Evolutionary conservation across 2,888 invertebrate species (phyloP), one percentile per base, ranked within the genome.

Genomic region (Podotricha telesiphe): DNA sequence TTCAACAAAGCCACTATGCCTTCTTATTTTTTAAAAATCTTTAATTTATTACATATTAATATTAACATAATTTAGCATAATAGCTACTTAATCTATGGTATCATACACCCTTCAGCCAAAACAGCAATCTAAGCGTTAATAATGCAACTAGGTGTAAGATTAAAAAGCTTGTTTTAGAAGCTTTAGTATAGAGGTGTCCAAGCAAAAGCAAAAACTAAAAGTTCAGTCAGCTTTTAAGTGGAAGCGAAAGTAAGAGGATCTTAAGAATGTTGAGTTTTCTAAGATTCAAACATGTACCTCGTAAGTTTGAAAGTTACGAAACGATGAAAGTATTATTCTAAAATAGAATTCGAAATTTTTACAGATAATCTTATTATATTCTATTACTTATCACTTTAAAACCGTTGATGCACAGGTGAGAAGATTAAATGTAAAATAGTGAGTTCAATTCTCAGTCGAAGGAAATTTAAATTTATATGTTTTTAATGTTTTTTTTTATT

Each of bases 211-310:
- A 62, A 66, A 53, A 45, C 34, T 28, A 61, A 59, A 67, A 62
- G 47, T 62, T 53, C 45, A 47, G n/a, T 34, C n/a, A 53, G 19
- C 58, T 61, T 15, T 37, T n/a, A 11, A 59, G 45, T 66, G n/a
- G 50, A 59, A 45, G 19, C 45, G 47, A 67, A 67, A 67, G 53
- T 13, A 47, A 62, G 67, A 67, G 62, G 45, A 67, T 67, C 62
- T 67, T 55, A 51, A 59, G 34, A 62, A 55, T 55, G 67, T 62
- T 13, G 34, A 48, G 62, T 48, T 62, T 62, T 62, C 62, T 62
- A 62, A 50, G 48, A 48, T 50, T 50, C 47, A 48, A 15, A 62
- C 50, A 37, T 6, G 28, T 11, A 53, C 28, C 10, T 34, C 40
- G 28, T 28, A 45, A 59, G 22, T 28, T 59, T 59, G n/a, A 17